Evolutionary conservation across 2,113 vertebrate genomes (phyloP), one percentile per base, ranked within the genome.

Genomic region (Hemichromis elongatus): DNA sequence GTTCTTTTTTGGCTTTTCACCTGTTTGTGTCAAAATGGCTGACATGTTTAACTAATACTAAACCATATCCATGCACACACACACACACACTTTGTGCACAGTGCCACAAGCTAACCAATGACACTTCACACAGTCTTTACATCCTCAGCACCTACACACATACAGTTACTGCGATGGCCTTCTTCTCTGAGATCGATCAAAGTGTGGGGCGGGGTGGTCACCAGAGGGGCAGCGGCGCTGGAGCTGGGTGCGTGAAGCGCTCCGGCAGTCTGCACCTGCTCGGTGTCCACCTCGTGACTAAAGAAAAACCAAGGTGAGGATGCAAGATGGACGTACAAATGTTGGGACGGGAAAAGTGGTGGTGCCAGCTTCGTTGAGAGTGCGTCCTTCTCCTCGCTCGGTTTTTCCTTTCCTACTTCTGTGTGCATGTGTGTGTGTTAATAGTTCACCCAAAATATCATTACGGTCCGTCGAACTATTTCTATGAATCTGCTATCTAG

Each of bases 21-120:
- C 84, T 86, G 86, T 95, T 95, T 93, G 89, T 95, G 92, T 96
- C 87, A 90, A 90, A 91, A 82, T 83, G 84, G 89, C 86, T 86
- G 86, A 93, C 85, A 42, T 86, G 66, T 86, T 86, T 59, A 75
- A 90, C 70, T 18, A 79, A 85, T 85, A 81, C 21, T 26, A 21
- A 90, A 86, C 35, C 83, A 83, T 79, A 86, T 79, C 85, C 79
- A 89, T 68, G 52, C 66, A 52, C 26, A 78, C n/a, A 80, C 79
- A 86, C 80, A 87, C 88, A 79, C 78, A 88, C 87, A 81, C 87
- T 79, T 50, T 90, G 28, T 75, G 80, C 83, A 84, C 91, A 85
- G 68, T 79, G 77, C 77, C 77, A 79, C 53, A 79, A 55, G 30
- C 75, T 75, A 26, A 75, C 26, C 11, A 55, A 79, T 42, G 53